phyloP scores from a whole-genome alignment of 2,888 invertebrate species.

The Tenthredo mesomela region DNA sequence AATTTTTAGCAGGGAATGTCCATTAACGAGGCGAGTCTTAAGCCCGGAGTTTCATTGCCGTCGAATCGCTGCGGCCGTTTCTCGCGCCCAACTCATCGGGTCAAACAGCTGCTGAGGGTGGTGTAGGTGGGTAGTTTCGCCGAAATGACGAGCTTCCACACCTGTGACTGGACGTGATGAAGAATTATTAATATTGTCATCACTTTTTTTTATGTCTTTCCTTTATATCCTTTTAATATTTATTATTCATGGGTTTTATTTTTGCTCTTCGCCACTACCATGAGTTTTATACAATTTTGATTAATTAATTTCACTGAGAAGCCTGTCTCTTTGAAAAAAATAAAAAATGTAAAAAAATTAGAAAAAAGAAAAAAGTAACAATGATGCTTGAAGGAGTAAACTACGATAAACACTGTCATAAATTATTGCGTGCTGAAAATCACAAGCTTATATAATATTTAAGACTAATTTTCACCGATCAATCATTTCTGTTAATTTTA shows the following conservation, averaged over 20 bases:
- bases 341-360: background rate
- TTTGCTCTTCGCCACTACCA: no score
- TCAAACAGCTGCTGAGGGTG: constrained; percentile 41
- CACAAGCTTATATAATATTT: background rate
- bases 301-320: background rate
- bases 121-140: constrained; percentile 6
- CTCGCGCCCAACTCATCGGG: constrained; percentile 1
- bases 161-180: constrained; percentile 46
- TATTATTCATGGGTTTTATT: constrained; percentile 10
- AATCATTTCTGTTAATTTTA: background rate
- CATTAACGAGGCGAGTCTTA: constrained; percentile 45
- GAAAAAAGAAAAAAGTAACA: background rate
- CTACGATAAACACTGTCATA: background rate
- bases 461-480: background rate
- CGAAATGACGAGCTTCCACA: constrained; percentile 13
- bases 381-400: background rate
- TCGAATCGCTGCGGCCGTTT: constrained; percentile 25
- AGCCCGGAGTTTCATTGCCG: constrained; percentile 29
- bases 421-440: background rate
- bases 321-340: background rate
- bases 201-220: background rate
- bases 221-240: background rate
- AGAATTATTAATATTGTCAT: constrained; percentile 42
- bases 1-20: no score
- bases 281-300: background rate